Percentiles rank a stretch among this genome's conserved stretches.
Conservation (phyloP, 2,888 invertebrate genomes). For the Idaea straminata region DNA sequence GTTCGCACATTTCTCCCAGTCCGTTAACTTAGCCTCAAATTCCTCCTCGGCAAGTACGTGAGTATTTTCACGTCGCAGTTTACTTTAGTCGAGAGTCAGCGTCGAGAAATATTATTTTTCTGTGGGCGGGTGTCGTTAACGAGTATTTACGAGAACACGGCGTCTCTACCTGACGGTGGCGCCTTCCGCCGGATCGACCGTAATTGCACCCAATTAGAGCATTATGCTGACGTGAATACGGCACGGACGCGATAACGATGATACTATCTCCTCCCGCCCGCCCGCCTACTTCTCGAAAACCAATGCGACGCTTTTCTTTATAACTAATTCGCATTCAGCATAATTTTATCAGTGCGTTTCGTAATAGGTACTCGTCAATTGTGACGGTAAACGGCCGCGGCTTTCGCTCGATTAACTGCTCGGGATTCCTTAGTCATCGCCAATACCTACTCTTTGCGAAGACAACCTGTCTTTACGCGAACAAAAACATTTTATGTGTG, state of each 20-base stretch:
- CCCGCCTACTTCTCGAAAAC: constrained; percentile 41
- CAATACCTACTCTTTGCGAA: constrained; percentile 36
- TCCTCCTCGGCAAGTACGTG: constrained; percentile 55
- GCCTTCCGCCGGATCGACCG: constrained; percentile 69
- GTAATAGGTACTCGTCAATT: constrained; percentile 55
- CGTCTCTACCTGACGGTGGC: constrained; percentile 71
- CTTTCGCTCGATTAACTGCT: constrained; percentile 72
- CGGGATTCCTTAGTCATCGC: constrained; percentile 60
- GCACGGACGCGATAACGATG: constrained; percentile 73
- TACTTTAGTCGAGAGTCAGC: constrained; percentile 62
- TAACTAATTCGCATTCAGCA: constrained; percentile 67
- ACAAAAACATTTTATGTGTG: constrained; percentile 52
- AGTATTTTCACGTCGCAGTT: constrained; percentile 61
- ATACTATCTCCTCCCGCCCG: constrained; percentile 60
- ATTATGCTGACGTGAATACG: constrained; percentile 79
- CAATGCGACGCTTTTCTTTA: constrained; percentile 62
- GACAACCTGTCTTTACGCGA: constrained; percentile 26
- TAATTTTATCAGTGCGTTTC: constrained; percentile 48
- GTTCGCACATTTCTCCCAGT: constrained; percentile 53
- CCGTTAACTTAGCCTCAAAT: constrained; percentile 65
- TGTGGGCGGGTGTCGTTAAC: constrained; percentile 69
- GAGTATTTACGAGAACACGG: constrained; percentile 76
- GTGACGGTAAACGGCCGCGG: constrained; percentile 69
- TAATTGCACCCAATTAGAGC: constrained; percentile 79
- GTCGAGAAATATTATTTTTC: constrained; percentile 75